Conservation (phyloP, 2,888 invertebrate species). For the Meiosimyza platycephala region DNA sequence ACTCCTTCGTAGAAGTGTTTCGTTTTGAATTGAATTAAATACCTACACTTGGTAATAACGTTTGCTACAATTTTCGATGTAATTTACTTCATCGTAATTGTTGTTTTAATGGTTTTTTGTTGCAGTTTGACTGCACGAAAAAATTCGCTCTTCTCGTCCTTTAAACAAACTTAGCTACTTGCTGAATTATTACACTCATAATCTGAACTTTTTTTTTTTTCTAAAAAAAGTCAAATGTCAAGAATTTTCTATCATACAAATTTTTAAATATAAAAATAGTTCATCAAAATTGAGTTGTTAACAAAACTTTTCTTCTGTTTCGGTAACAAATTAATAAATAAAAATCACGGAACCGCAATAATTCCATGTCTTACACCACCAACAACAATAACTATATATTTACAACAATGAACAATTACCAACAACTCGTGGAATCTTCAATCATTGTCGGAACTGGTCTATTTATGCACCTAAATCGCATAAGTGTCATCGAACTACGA, state of each 20-base stretch:
- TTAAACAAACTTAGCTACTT: too few species aligned
- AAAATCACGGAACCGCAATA: constrained; percentile 2
- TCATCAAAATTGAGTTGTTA: constrained; percentile 42
- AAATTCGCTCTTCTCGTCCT: too few species aligned
- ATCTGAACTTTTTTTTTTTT: background rate
- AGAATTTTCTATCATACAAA: constrained; percentile 34
- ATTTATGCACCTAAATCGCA: constrained; percentile 48
- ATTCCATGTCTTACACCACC: background rate
- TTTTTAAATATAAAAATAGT: constrained; percentile 39
- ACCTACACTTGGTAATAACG: too few species aligned
- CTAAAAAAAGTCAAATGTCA: background rate
- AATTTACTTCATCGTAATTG: too few species aligned
- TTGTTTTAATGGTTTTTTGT: too few species aligned
- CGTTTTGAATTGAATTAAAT: too few species aligned
- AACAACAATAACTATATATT: background rate
- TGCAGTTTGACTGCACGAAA: too few species aligned
- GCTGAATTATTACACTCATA: too few species aligned
- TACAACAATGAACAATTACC: constrained; percentile 42
- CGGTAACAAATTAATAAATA: constrained; percentile 32
- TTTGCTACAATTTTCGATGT: too few species aligned
- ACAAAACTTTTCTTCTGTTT: constrained; percentile 37
- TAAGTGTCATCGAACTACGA: constrained; percentile 51
- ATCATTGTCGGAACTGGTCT: constrained; percentile 48
- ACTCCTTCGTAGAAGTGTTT: too few species aligned
- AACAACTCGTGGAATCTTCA: constrained; percentile 43